Conservation (phyloP, 1,140 invertebrate genomes). For the Hylaeus anthracinus region DNA sequence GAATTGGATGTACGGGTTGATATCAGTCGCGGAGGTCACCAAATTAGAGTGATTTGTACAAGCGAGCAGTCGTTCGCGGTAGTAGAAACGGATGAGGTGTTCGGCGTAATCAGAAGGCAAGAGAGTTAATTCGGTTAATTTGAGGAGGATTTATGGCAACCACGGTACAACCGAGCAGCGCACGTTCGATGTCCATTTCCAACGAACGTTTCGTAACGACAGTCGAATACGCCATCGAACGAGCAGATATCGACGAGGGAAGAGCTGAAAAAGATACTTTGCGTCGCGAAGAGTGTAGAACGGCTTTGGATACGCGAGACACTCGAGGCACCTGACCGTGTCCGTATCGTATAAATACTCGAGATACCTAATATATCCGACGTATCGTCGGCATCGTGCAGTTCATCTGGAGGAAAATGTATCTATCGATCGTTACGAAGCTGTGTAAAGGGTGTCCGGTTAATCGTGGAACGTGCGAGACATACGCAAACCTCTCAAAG, state of each 20-base stretch:
- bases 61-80: not conserved
- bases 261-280: not conserved
- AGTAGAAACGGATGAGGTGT: slow-evolving; percentile 19
- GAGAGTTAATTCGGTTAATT: slow-evolving; percentile 38
- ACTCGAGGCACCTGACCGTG: not conserved
- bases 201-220: slow-evolving; percentile 4
- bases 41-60: not conserved
- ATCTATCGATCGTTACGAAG: not conserved
- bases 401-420: slow-evolving; percentile 1
- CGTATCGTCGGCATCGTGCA: not conserved
- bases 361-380: not conserved
- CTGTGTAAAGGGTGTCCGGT: too few relatives aligned
- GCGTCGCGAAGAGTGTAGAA: not conserved
- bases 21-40: not conserved
- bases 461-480: too few relatives aligned
- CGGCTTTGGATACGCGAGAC: not conserved
- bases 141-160: slow-evolving; percentile 27
- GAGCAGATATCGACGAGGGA: not conserved
- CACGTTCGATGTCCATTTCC: slow-evolving; percentile 17
- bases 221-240: not conserved
- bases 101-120: slow-evolving; percentile 20
- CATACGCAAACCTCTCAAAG: too few relatives aligned
- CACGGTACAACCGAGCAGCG: not conserved
- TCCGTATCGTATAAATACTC: slow-evolving; percentile 2
- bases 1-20: not conserved